These are phyloP conservation scores for Procambarus clarkii DNA, from an alignment of 1,140 invertebrate species.

Conservation along the genomic window DNA sequence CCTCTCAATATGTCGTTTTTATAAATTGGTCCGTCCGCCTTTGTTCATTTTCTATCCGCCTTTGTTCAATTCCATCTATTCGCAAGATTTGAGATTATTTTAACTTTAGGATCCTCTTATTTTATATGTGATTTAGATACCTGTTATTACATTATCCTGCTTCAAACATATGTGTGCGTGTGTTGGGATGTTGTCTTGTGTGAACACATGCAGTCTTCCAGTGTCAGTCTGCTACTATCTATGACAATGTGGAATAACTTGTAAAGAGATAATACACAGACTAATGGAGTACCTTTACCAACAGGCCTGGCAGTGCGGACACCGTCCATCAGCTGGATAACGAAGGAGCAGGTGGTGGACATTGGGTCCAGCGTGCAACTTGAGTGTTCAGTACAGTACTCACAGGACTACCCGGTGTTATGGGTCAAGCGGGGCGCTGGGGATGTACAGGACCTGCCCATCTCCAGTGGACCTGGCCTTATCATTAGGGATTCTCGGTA, in stretches of 20 bases:
- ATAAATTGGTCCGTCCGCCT: neutral
- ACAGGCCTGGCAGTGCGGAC: slow-evolving; percentile 84
- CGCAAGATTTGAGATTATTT: neutral
- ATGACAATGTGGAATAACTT: neutral
- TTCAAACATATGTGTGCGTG: no score
- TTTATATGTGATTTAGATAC: neutral
- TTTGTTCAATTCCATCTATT: no score
- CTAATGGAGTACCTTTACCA: slow-evolving; percentile 70
- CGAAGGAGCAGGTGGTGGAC: slow-evolving; percentile 92
- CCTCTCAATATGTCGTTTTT: slow-evolving; percentile 21
- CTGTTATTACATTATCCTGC: no score
- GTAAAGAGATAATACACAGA: no score
- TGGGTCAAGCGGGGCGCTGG: slow-evolving; percentile 69
- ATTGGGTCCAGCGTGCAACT: slow-evolving; percentile 92
- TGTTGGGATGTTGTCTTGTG: no score
- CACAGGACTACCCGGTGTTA: slow-evolving; percentile 79
- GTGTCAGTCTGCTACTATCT: neutral
- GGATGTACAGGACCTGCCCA: slow-evolving; percentile 78
- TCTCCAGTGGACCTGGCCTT: slow-evolving; percentile 87
- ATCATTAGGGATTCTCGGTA: slow-evolving; percentile 92
- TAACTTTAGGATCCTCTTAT: neutral
- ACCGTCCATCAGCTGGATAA: slow-evolving; percentile 93
- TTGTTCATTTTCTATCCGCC: neutral
- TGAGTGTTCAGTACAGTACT: slow-evolving; percentile 92
- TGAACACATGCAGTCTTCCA: no score